A percentile compares a stretch with the other conserved stretches of the same genome.
These are phyloP conservation scores for Propithecus deckenii DNA, from an alignment of 2,797 vertebrate genomes.

Conservation along the genomic window DNA sequence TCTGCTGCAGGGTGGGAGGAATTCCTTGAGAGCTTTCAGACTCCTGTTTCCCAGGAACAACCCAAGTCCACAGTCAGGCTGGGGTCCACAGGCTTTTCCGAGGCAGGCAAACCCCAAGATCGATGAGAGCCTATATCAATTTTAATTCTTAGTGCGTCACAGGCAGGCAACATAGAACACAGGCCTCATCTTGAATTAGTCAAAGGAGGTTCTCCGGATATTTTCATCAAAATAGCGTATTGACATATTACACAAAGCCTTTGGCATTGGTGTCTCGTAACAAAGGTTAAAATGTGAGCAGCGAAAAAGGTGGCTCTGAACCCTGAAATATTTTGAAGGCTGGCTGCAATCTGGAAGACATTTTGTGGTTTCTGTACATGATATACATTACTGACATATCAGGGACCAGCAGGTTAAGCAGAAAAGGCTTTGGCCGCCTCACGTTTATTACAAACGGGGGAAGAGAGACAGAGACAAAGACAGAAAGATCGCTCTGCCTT, in stretches of 20 bases:
- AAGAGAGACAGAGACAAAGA: not conserved
- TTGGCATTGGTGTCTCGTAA: not conserved
- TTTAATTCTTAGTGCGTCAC: not conserved
- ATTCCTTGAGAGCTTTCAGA: conserved; percentile 40
- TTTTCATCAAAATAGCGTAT: not conserved
- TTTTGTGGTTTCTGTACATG: not conserved
- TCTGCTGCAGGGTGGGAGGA: not conserved
- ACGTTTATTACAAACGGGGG: not conserved
- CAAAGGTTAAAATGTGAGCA: conserved; percentile 29
- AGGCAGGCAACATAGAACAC: not conserved
- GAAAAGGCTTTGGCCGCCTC: not conserved
- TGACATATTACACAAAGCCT: conserved; percentile 15
- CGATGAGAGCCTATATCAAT: not conserved
- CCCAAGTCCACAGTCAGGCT: not conserved
- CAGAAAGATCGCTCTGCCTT: not conserved
- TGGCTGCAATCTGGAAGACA: not conserved
- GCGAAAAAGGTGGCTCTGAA: not conserved
- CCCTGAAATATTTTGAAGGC: not conserved
- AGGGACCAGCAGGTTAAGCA: not conserved
- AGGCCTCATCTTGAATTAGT: not conserved
- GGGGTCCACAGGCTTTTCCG: not conserved
- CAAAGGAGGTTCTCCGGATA: not conserved
- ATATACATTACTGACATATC: not conserved
- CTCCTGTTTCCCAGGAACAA: conserved; percentile 25
- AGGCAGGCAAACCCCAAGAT: not conserved